Evolutionary conservation across 2,888 invertebrate genomes (phyloP).

Genomic region (Thyatira batis): DNA sequence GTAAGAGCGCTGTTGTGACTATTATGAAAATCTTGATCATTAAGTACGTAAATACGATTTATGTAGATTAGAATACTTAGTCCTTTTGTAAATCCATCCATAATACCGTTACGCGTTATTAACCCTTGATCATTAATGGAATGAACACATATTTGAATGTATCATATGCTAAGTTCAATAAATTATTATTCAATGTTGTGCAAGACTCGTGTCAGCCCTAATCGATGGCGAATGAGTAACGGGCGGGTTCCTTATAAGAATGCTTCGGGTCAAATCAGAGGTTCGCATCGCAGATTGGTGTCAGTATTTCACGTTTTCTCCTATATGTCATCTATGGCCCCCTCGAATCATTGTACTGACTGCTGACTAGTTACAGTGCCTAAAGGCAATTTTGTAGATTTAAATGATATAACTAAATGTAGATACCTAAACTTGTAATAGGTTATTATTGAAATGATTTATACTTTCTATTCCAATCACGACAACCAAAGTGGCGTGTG

Average conservation of each 20-base stretch:
- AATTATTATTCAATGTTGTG: background rate
- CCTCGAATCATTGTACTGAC: slow-evolving; percentile 41
- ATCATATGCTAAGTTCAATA: background rate
- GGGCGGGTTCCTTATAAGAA: slow-evolving; percentile 74
- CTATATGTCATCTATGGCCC: slow-evolving; percentile 65
- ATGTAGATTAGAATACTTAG: too few species aligned
- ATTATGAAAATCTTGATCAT: too few species aligned
- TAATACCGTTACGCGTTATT: too few species aligned
- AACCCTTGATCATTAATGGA: too few species aligned
- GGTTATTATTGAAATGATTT: slow-evolving; percentile 44
- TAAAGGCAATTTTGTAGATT: slow-evolving; percentile 29
- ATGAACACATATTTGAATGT: background rate
- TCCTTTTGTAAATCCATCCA: too few species aligned
- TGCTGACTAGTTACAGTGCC: slow-evolving; percentile 40
- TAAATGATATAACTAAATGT: slow-evolving; percentile 21
- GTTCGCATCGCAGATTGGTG: slow-evolving; percentile 72
- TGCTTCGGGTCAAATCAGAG: slow-evolving; percentile 69
- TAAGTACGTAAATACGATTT: too few species aligned
- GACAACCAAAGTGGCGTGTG: slow-evolving; percentile 13
- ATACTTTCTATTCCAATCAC: slow-evolving; percentile 67
- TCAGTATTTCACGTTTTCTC: slow-evolving; percentile 74
- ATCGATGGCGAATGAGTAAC: slow-evolving; percentile 63
- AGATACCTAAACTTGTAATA: slow-evolving; percentile 7
- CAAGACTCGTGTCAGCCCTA: slow-evolving; percentile 49
- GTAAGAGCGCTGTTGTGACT: too few species aligned